A percentile compares a stretch with the other conserved stretches of the same genome.
Conservation (phyloP, 2,113 vertebrate genomes). For the Ifrita kowaldi region DNA sequence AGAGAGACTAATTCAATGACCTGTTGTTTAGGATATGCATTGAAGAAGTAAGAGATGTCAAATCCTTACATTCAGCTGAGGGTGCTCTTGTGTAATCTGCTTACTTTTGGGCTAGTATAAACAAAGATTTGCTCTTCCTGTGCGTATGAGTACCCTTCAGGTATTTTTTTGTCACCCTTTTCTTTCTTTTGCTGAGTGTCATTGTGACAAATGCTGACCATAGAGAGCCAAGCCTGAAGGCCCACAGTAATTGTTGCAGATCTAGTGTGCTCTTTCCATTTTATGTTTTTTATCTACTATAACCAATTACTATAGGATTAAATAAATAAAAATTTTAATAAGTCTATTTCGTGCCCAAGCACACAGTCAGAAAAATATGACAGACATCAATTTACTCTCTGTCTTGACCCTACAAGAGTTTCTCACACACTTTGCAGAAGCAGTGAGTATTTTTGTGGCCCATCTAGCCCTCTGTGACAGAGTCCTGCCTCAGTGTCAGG, state of each 20-base stretch:
- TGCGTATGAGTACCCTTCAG: neutral
- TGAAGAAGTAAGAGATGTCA: neutral
- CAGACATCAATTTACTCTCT: neutral
- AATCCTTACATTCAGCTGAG: neutral
- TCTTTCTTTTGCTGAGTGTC: neutral
- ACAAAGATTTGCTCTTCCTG: neutral
- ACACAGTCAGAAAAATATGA: neutral
- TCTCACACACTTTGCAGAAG: neutral
- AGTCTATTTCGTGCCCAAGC: neutral
- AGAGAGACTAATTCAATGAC: neutral
- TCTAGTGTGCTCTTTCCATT: neutral
- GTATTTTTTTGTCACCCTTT: neutral
- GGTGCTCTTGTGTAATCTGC: neutral
- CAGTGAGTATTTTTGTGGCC: neutral
- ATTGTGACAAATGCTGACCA: neutral
- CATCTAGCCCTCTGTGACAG: neutral
- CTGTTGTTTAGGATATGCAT: neutral
- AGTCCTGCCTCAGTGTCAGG: neutral
- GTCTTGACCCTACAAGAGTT: neutral
- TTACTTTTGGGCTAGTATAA: neutral
- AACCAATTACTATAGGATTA: neutral
- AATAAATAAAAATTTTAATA: neutral
- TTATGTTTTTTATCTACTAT: neutral
- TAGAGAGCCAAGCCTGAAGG: neutral
- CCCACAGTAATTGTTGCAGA: neutral